Evolutionary conservation across 2,797 vertebrate species (phyloP), one percentile per base, ranked within the genome.

Genomic region (Aselliscus stoliczkanus): DNA sequence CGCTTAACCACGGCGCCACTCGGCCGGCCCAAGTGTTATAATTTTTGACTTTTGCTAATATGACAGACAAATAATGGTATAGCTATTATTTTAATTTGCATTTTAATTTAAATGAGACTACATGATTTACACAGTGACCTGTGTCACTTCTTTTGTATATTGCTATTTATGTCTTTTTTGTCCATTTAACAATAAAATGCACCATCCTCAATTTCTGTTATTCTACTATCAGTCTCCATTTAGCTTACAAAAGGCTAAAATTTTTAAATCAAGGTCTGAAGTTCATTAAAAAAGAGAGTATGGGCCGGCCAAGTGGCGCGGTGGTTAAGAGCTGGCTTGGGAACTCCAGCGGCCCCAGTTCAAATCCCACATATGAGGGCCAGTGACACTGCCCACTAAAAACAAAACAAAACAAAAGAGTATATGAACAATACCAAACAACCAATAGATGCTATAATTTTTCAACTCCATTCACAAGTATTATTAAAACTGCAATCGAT

Each of bases 211-310:
- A 81, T 60, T 52, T 94, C 42, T 94, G 1, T 84, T 87, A 84
- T 25, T 88, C 56, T 94, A 83, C 2, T 56, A 88, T 79, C 8
- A 89, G 18, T 81, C 91, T 94, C 37, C 88, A 15, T 77, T 87
- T 80, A 96, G 37, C 42, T 95, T 88, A 85, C 25, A 90, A 93
- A 93, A 88, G 5, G 47, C 70, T 65, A 79, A 93, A 39, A 60
- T 34, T 44, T 84, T 85, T 76, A 86, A 90, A 91, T 82, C 31
- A 96, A 12, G 25, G 21, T 70, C 47, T 84, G 37, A 83, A 17
- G 23, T 50, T 81, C 65, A 94, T 56, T 65, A 84, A 84, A 23
- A 88, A 84, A 62, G 1, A 62, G 2, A 69, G 7, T 54, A 77
- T 17, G 72, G 23, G n/a, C n/a, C n/a, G n/a, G n/a, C n/a, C n/a